Conservation (phyloP, 1,140 invertebrate species). For the Brachionus manjavacas region DNA sequence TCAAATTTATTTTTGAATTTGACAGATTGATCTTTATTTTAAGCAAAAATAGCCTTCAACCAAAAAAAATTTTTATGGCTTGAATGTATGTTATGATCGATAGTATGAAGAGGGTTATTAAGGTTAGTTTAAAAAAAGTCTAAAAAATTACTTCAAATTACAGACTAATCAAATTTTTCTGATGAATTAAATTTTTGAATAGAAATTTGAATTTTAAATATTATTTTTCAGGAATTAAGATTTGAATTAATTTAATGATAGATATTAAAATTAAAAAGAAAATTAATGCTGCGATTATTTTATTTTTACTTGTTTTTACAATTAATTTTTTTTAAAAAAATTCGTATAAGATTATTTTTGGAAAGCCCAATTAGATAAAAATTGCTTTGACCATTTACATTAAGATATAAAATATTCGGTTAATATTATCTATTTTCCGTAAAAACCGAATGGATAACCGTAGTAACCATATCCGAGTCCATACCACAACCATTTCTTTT, state of each 20-base stretch:
- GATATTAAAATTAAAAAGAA: background rate
- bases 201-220: too few species aligned
- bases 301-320: background rate
- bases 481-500: constrained; percentile 40
- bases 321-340: background rate
- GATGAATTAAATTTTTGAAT: too few species aligned
- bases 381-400: background rate
- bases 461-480: constrained; percentile 9
- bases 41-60: too few species aligned
- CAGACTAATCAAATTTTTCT: too few species aligned
- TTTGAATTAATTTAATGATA: too few species aligned
- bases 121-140: too few species aligned
- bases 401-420: background rate
- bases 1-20: too few species aligned
- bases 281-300: background rate
- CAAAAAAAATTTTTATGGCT: background rate
- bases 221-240: too few species aligned
- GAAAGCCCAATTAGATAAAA: background rate
- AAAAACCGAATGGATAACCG: background rate
- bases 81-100: too few species aligned
- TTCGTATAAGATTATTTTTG: background rate
- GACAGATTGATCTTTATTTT: too few species aligned
- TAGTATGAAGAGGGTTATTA: too few species aligned
- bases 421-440: constrained; percentile 6
- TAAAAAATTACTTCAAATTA: too few species aligned